Percentiles rank a stretch among this genome's conserved stretches.
phyloP scores from a whole-genome alignment of 2,797 vertebrate species.

The Emydoidea blandingii region DNA sequence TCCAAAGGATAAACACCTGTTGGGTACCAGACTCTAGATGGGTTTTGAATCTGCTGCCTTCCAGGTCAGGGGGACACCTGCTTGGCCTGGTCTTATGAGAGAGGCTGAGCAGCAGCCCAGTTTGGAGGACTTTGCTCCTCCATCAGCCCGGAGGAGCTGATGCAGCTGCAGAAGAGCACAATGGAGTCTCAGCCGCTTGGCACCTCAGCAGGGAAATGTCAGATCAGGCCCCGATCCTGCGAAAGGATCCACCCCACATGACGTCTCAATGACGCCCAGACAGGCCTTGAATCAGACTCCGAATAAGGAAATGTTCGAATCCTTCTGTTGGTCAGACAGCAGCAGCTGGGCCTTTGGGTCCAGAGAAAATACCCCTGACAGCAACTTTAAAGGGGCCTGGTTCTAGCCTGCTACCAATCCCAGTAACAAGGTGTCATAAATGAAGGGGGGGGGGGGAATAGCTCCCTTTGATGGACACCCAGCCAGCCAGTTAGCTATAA shows the following conservation, averaged over 20 bases:
- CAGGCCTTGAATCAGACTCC: neutral
- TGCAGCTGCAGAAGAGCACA: neutral
- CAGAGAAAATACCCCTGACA: neutral
- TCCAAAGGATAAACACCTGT: neutral
- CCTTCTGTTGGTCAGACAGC: neutral
- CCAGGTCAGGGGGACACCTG: neutral
- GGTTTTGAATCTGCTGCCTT: neutral
- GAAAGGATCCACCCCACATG: neutral
- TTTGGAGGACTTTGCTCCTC: neutral
- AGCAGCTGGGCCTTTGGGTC: neutral
- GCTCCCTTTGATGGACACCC: too few species aligned
- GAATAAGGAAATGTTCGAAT: neutral
- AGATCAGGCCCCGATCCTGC: neutral
- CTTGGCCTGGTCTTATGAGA: neutral
- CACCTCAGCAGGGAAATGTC: neutral
- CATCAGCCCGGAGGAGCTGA: too few species aligned
- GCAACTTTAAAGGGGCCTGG: neutral
- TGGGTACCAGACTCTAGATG: fast-evolving
- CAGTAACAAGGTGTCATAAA: neutral
- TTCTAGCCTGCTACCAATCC: neutral
- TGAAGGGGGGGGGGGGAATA: too few species aligned
- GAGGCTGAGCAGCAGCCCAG: neutral
- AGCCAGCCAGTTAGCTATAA: too few species aligned
- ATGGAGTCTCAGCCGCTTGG: neutral
- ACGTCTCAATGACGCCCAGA: neutral